These are phyloP conservation scores for Leptinotarsa texana DNA, from an alignment of 1,140 invertebrate species.

Conservation along the genomic window DNA sequence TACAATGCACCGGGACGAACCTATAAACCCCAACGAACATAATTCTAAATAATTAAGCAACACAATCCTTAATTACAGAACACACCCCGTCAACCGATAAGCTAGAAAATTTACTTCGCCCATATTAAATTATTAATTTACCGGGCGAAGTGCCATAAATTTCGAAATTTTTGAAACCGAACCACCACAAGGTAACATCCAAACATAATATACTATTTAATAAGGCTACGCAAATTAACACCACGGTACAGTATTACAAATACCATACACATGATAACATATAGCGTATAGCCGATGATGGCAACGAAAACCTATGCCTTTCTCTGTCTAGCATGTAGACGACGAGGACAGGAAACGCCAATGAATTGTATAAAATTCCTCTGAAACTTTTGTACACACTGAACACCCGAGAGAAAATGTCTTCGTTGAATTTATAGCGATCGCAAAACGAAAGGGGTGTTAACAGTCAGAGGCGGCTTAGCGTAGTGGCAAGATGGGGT, in stretches of 20 bases:
- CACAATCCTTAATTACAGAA: conserved; percentile 30
- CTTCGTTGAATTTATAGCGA: conserved; percentile 47
- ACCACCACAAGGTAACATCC: conserved; percentile 51
- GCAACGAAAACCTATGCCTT: not conserved
- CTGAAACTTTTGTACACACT: conserved; percentile 35
- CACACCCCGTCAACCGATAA: conserved; percentile 28
- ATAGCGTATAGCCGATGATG: conserved; percentile 40
- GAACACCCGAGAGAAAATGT: conserved; percentile 38
- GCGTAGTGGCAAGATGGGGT: no score
- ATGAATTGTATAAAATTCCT: conserved; percentile 1
- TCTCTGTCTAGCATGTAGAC: not conserved
- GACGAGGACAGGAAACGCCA: not conserved
- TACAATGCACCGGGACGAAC: not conserved
- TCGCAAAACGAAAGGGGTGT: conserved; percentile 42
- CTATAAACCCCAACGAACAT: conserved; percentile 7
- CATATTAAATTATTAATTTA: conserved; percentile 41
- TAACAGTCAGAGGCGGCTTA: not conserved
- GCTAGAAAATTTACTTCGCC: conserved; percentile 29
- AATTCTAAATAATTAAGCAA: conserved; percentile 30
- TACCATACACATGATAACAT: conserved; percentile 51
- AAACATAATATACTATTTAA: conserved; percentile 56
- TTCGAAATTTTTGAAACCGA: conserved; percentile 47
- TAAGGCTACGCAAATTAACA: conserved; percentile 53
- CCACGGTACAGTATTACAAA: conserved; percentile 49
- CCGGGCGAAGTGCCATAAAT: conserved; percentile 43